Conservation (phyloP, 2,797 vertebrate species). For the Danio aesculapii region DNA sequence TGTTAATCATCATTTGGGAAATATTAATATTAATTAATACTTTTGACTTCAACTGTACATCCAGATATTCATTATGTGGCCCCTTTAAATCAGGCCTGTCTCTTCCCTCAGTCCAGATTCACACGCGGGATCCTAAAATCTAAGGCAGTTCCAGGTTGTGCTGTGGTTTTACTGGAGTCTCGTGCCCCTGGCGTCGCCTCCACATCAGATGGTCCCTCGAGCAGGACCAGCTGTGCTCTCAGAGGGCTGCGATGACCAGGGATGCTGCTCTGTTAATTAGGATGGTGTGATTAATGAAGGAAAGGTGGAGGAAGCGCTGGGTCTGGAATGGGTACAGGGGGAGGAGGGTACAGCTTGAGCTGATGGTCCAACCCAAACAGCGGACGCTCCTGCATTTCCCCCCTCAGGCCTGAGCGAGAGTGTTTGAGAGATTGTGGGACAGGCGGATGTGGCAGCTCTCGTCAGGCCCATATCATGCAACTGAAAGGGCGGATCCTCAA, state of each 20-base stretch:
- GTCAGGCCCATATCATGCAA: constrained; percentile 37
- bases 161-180: constrained; percentile 40
- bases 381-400: neutral
- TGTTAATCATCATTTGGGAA: no score
- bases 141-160: neutral
- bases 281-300: constrained; percentile 95
- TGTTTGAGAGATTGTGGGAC: constrained; percentile 66
- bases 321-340: constrained; percentile 65
- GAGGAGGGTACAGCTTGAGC: constrained; percentile 49
- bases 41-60: no score
- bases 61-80: no score
- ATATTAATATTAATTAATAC: no score
- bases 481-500: constrained; percentile 42
- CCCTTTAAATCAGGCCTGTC: neutral
- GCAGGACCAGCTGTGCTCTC: constrained; percentile 87
- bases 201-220: constrained; percentile 74
- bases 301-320: constrained; percentile 67
- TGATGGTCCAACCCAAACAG: constrained; percentile 31
- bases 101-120: neutral
- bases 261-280: constrained; percentile 97
- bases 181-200: constrained; percentile 61
- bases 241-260: constrained; percentile 75
- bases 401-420: constrained; percentile 24
- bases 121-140: neutral
- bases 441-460: constrained; percentile 63